Base-by-base conservation (phyloP, 37 sponge, comb jelly and placozoan species). In the Chondrilla cf. caribensis region DNA sequence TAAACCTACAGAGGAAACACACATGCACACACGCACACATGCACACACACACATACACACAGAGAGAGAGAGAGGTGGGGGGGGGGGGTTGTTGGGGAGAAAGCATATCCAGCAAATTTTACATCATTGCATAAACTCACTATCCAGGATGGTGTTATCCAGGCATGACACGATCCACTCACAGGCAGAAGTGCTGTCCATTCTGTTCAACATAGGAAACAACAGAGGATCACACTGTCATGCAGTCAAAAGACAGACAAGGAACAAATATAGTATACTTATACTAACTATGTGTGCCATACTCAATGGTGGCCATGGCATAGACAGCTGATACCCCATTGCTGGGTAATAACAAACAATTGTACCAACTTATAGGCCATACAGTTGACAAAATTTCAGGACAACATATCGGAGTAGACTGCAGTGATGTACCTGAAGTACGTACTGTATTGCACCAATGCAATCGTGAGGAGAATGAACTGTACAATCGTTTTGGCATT, bases 1-100 rank as follows among this genome's bases (percentile, higher is more conserved):
- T 47, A 47, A 47, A 6, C 51, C 85, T 21, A 59, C 59, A 28
- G 81, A 81, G 51, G 83, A 86, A 85, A 89, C 73, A 71, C 73
- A 71, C 73, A 71, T 29, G 55, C 79, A 79, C 59, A 55, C 79
- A 79, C 58, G 55, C 79, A 79, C 58, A 79, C 79, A 79, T 35
- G 55, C 58, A 79, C 29, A 79, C 73, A 71, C 73, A 71, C 73
- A 71, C 35, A 79, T 35, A 79, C 79, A 79, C 58, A 55, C 79
- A 79, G 21, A 80, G 31, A 8, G 31, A 38, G 77, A 42, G 77
- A 42, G 71, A 39, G 37, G 71, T 22, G 71, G 71, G 37, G 11
- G 71, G 71, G 71, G 3, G 71, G n/a, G 5, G 8, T 39, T 33
- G 25, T 59, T 22, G 28, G 59, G 59, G 7, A 9, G 2, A 35